phyloP scores from a whole-genome alignment of 1,140 invertebrate genomes.

The Chymomyza costata region DNA sequence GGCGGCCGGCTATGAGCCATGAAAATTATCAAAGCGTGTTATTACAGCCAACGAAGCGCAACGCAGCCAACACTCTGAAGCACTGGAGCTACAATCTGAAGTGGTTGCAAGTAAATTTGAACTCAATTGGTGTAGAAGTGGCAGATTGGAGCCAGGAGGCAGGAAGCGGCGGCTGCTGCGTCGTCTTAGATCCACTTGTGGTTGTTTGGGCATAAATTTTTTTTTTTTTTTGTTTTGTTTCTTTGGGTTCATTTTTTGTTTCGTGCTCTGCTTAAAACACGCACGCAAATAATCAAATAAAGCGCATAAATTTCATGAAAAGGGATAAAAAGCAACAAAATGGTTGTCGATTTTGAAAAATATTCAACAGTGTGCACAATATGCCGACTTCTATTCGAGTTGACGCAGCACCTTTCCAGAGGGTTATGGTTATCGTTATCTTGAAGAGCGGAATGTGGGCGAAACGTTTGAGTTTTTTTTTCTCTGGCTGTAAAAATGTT shows the following conservation, averaged over 20 bases:
- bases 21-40: conserved; percentile 75
- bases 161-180: conserved; percentile 7
- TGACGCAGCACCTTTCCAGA: conserved; percentile 36
- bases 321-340: conserved; percentile 61
- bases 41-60: conserved; percentile 64
- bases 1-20: conserved; percentile 57
- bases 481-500: conserved; percentile 20
- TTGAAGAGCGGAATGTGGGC: too few relatives aligned
- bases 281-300: conserved; percentile 68
- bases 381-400: conserved; percentile 10
- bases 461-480: not conserved
- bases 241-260: too few relatives aligned
- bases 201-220: conserved; percentile 50
- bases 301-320: conserved; percentile 66
- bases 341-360: conserved; percentile 60
- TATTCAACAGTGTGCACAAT: conserved; percentile 7
- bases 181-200: conserved; percentile 50
- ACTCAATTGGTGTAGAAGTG: conserved; percentile 13
- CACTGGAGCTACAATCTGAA: conserved; percentile 34
- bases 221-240: conserved; percentile 31
- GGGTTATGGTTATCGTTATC: conserved; percentile 17
- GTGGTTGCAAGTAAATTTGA: conserved; percentile 36
- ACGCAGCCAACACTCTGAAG: too few relatives aligned
- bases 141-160: conserved; percentile 2
- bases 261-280: conserved; percentile 31